Percentiles rank a stretch among this genome's conserved stretches.
These are phyloP conservation scores for Mystacides longicornis DNA, from an alignment of 2,888 invertebrate species.

Conservation along the genomic window DNA sequence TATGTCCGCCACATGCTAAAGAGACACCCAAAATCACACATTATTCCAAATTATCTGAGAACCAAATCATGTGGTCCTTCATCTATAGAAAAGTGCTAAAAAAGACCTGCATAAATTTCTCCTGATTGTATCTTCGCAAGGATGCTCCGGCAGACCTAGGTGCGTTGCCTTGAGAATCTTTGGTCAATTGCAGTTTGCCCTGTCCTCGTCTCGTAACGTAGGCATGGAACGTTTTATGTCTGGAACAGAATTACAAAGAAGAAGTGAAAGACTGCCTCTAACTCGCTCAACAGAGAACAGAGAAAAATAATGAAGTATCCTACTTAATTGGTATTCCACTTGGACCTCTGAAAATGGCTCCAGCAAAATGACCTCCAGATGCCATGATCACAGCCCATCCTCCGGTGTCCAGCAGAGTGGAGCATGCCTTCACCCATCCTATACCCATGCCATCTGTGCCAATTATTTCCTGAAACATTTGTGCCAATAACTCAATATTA, in stretches of 20 bases:
- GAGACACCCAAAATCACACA: conserved; percentile 24
- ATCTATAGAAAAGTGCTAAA: no score
- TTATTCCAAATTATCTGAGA: background rate
- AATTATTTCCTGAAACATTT: conserved; percentile 49
- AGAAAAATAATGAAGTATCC: background rate
- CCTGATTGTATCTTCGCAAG: conserved; percentile 72
- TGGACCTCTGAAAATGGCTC: conserved; percentile 55
- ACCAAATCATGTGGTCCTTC: no score
- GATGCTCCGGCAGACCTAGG: conserved; percentile 77
- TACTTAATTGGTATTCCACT: conserved; percentile 21
- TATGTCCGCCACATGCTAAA: conserved; percentile 69
- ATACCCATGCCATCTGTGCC: conserved; percentile 43
- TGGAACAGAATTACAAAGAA: conserved; percentile 2
- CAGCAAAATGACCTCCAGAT: conserved; percentile 79
- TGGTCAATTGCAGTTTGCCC: conserved; percentile 64
- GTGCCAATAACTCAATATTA: no score
- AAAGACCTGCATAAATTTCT: conserved; percentile 66
- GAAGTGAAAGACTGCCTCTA: background rate
- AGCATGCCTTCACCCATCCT: conserved; percentile 39
- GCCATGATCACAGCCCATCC: conserved; percentile 74
- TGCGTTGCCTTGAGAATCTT: conserved; percentile 58
- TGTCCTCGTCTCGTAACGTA: conserved; percentile 80
- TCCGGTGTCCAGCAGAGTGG: conserved; percentile 37
- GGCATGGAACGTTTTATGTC: conserved; percentile 77
- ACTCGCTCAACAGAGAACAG: background rate